Percentiles rank a stretch among this genome's conserved stretches.
phyloP scores from a whole-genome alignment of 1,140 invertebrate genomes.

The Hermetia illucens region DNA sequence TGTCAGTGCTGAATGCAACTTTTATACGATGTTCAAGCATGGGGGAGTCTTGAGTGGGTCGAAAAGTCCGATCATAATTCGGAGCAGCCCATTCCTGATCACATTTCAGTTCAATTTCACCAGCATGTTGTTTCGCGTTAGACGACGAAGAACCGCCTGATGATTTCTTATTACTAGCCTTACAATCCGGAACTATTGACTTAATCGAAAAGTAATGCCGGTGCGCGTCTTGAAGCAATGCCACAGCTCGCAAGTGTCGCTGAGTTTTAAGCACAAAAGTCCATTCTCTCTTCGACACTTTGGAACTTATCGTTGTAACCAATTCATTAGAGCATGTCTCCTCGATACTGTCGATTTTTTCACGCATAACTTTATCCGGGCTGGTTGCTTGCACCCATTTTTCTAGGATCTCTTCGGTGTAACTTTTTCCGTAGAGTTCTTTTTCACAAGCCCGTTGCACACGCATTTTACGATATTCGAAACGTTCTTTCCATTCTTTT shows the following conservation, averaged over 20 bases:
- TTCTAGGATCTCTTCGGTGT: conserved; percentile 49
- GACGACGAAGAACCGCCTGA: neutral
- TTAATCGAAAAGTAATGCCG: conserved; percentile 55
- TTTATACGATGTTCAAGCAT: conserved; percentile 42
- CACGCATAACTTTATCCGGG: conserved; percentile 40
- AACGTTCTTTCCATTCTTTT: conserved; percentile 58
- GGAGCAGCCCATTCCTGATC: conserved; percentile 42
- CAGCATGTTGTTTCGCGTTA: conserved; percentile 2
- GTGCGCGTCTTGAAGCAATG: conserved; percentile 55
- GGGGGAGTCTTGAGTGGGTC: neutral
- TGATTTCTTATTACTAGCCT: conserved; percentile 7
- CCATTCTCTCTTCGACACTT: conserved; percentile 51
- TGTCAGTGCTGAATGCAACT: conserved; percentile 53
- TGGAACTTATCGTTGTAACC: conserved; percentile 47
- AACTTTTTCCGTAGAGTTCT: conserved; percentile 49
- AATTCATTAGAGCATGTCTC: conserved; percentile 44
- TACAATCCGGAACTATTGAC: conserved; percentile 29
- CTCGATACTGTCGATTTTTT: conserved; percentile 42
- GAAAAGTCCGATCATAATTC: conserved; percentile 7
- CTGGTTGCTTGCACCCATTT: conserved; percentile 43
- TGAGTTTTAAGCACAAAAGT: conserved; percentile 43
- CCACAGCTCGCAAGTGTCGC: conserved; percentile 41
- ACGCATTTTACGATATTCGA: conserved; percentile 47
- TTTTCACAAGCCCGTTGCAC: conserved; percentile 50
- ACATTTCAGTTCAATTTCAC: conserved; percentile 29